phyloP scores from a whole-genome alignment of 2,888 invertebrate genomes.

The Nephrotoma guestfalica region DNA sequence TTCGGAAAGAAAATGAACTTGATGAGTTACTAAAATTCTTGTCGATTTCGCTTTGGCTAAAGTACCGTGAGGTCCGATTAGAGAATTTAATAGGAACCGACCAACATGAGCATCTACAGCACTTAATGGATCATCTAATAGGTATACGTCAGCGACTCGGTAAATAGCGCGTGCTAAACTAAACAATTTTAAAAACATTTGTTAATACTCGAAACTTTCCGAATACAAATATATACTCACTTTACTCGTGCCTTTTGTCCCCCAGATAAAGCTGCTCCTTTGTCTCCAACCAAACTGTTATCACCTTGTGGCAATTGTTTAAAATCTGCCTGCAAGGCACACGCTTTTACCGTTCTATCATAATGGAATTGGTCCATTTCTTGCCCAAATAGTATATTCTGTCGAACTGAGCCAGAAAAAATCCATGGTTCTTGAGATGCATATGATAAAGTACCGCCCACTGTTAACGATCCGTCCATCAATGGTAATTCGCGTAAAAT shows the following conservation, averaged over 20 bases:
- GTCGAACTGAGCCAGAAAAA: slow-evolving; percentile 57
- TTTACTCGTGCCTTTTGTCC: slow-evolving; percentile 52
- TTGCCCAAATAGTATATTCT: slow-evolving; percentile 74
- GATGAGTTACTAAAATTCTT: slow-evolving; percentile 60
- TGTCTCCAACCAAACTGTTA: slow-evolving; percentile 41
- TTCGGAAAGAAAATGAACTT: slow-evolving; percentile 48
- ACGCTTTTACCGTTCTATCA: slow-evolving; percentile 28
- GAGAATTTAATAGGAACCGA: slow-evolving; percentile 52
- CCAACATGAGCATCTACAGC: slow-evolving; percentile 44
- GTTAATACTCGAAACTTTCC: background rate
- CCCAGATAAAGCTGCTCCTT: slow-evolving; percentile 45
- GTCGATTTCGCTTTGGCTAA: slow-evolving; percentile 39
- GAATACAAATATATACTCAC: slow-evolving; percentile 6
- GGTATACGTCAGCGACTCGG: slow-evolving; percentile 50
- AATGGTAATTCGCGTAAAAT: slow-evolving; percentile 58
- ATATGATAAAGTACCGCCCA: slow-evolving; percentile 53
- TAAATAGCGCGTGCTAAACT: slow-evolving; percentile 17
- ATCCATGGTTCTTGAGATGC: slow-evolving; percentile 80
- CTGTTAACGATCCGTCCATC: slow-evolving; percentile 35
- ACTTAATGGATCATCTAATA: slow-evolving; percentile 43
- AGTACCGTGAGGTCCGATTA: slow-evolving; percentile 37
- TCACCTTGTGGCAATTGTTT: slow-evolving; percentile 25
- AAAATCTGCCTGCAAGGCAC: slow-evolving; percentile 35
- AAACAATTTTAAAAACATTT: too few relatives aligned
- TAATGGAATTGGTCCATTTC: slow-evolving; percentile 22